phyloP scores from a whole-genome alignment of 2,888 invertebrate genomes.

The Erebia ligea region DNA sequence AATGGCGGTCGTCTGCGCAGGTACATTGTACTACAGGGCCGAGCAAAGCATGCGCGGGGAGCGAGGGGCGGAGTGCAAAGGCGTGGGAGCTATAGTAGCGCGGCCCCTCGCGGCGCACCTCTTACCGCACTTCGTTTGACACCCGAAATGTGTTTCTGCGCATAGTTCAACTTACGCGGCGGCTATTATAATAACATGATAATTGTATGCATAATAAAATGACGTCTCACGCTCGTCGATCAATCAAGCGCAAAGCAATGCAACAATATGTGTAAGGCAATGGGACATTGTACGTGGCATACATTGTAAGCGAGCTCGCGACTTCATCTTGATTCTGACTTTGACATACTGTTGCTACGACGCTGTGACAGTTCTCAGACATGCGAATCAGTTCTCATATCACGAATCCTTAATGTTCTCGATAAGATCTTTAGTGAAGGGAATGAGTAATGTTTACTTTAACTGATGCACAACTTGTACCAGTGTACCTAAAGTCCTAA shows the following conservation, averaged over 20 bases:
- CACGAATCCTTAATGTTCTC: conserved; percentile 41
- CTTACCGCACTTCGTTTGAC: no score
- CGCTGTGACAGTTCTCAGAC: conserved; percentile 32
- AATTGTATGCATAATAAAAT: not conserved
- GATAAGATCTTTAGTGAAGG: conserved; percentile 43
- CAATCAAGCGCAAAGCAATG: not conserved
- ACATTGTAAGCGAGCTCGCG: conserved; percentile 15
- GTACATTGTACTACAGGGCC: no score
- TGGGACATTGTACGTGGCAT: conserved; percentile 23
- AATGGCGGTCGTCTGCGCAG: no score
- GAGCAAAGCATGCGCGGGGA: no score
- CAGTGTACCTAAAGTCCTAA: not conserved
- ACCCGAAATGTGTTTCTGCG: no score
- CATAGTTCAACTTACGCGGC: no score
- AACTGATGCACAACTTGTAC: conserved; percentile 34
- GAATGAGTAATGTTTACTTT: conserved; percentile 39
- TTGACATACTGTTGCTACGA: conserved; percentile 33
- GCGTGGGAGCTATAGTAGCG: no score
- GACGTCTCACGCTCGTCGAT: not conserved
- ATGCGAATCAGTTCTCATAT: conserved; percentile 38
- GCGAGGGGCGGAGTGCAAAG: no score
- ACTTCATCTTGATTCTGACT: conserved; percentile 20
- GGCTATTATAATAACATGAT: no score
- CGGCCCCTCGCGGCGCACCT: no score
- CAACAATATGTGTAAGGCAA: conserved; percentile 12